Evolutionary conservation across 53 echinoderm and acorn worm species (phyloP), one percentile per base, ranked within the genome.

Genomic region (Hippasteria phrygiana): DNA sequence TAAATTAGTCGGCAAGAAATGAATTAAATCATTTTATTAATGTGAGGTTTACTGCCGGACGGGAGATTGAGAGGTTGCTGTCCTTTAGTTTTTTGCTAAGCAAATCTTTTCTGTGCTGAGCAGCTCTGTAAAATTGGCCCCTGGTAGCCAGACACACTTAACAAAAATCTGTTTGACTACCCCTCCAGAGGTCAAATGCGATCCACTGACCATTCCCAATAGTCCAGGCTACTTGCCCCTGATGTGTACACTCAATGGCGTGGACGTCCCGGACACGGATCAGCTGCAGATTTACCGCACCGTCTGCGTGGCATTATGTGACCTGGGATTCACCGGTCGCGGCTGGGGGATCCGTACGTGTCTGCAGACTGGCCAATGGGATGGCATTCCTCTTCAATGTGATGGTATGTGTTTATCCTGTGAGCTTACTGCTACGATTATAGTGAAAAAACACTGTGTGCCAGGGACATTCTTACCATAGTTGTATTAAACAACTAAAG

Each of bases 301-400:
- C 1, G 65, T 89, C 41, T 95, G 95, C 34, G 55, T 65, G 28
- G 78, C 90, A 26, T 69, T 75, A 5, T 95, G 95, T 50, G 87
- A 91, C 29, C 77, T 66, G 39, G 95, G 95, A 4, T 95, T 87
- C 83, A 90, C 90, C 16, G 46, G 84, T 24, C 70, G 69, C 40
- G 93, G 93, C 24, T 76, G 80, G 16, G 35, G 63, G 11, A 91
- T 66, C 59, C 73, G 95, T 36, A 82, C 86, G 11, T 95, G 95
- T 90, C 39, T 69, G 55, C 28, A 74, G 8, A 79, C 37, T 32
- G 92, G 90, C 32, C 64, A 90, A 14, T 95, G 95, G 95, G 88
- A 95, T 90, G 95, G 95, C 9, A 42, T 54, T 13, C 91, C 91
- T 4, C 87, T 91, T 11, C 71, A 74, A 26, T 95, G 95, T 72